These are phyloP conservation scores for Ischnura elegans DNA, from an alignment of 2,888 invertebrate species.

Conservation along the genomic window DNA sequence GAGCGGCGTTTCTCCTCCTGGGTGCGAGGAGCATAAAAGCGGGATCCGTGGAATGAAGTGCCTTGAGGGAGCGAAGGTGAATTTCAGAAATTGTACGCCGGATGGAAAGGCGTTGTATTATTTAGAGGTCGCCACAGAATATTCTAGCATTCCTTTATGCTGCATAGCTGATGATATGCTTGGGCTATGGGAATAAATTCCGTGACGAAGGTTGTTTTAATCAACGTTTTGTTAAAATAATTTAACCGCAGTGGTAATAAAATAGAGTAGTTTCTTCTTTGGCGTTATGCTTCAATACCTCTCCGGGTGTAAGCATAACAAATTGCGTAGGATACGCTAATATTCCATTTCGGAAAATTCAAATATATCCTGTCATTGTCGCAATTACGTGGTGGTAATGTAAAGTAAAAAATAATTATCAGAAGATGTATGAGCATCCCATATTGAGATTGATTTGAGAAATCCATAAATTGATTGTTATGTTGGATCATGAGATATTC, in stretches of 20 bases:
- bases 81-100: constrained; percentile 51
- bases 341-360: too few species aligned
- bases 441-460: too few species aligned
- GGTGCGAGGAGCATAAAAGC: constrained; percentile 59
- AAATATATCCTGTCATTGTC: too few species aligned
- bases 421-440: too few species aligned
- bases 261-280: too few species aligned
- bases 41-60: constrained; percentile 40
- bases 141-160: constrained; percentile 25
- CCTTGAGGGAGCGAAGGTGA: constrained; percentile 48
- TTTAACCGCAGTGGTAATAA: neutral
- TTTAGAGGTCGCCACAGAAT: neutral
- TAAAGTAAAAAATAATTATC: too few species aligned
- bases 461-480: too few species aligned
- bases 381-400: too few species aligned
- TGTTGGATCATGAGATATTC: too few species aligned
- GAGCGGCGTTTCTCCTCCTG: constrained; percentile 39
- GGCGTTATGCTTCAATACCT: too few species aligned
- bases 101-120: constrained; percentile 32
- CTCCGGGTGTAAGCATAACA: too few species aligned
- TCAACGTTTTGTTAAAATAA: neutral
- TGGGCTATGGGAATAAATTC: neutral
- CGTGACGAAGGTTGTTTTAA: neutral
- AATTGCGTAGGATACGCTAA: too few species aligned
- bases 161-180: neutral